A percentile compares a stretch with the other conserved stretches of the same genome.
Evolutionary conservation across 2,113 vertebrate species (phyloP).

Genomic region (Smithornis capensis): DNA sequence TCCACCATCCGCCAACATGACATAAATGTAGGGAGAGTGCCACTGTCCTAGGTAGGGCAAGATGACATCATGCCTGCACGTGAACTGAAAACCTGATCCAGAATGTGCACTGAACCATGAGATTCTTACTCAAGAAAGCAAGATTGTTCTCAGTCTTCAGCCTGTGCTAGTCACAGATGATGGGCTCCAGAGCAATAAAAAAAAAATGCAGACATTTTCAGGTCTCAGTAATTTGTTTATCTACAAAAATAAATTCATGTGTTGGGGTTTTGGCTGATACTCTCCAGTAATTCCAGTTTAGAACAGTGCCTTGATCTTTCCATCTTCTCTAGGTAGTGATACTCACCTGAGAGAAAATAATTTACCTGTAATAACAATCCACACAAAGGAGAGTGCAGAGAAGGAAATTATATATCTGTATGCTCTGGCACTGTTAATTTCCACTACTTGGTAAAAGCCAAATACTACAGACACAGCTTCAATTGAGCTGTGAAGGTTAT

Average conservation of each 20-base stretch:
- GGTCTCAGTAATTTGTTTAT: not conserved
- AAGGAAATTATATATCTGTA: not conserved
- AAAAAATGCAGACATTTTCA: not conserved
- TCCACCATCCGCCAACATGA: not conserved
- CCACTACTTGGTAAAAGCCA: conserved; percentile 1
- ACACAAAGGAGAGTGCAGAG: not conserved
- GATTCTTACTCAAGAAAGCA: not conserved
- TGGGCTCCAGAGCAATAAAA: not conserved
- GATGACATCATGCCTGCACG: not conserved
- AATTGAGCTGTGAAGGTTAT: conserved; percentile 44
- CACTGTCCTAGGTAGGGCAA: not conserved
- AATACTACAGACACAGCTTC: not conserved
- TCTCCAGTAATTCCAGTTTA: not conserved
- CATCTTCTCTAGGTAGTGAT: not conserved
- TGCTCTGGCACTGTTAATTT: not conserved
- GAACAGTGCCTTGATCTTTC: not conserved
- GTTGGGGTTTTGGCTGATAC: not conserved
- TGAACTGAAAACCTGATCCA: not conserved
- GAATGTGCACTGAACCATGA: not conserved
- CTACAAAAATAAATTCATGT: not conserved
- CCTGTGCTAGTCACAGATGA: not conserved
- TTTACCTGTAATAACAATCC: conserved; percentile 13
- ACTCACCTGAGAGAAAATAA: conserved; percentile 2
- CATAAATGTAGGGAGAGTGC: not conserved
- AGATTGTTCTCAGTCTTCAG: not conserved